Conservation (phyloP, 2,888 invertebrate species). For the Margaritifera margaritifera region DNA sequence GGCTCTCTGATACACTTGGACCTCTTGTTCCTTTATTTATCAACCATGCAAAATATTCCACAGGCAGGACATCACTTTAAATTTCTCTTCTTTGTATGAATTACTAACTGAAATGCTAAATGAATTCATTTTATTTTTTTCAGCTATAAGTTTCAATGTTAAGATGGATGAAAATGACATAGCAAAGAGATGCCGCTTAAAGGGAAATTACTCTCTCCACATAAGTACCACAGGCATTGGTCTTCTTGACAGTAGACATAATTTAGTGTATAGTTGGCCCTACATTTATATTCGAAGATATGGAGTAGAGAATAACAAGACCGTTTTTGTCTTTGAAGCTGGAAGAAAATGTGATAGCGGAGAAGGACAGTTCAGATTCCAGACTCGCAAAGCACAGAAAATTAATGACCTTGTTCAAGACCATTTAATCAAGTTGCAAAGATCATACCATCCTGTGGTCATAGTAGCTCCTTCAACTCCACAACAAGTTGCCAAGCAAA, state of each 20-base stretch:
- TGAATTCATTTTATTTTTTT: conserved; percentile 4
- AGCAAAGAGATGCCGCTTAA: conserved; percentile 14
- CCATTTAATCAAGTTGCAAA: too few species aligned
- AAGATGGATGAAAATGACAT: conserved; percentile 16
- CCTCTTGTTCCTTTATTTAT: too few species aligned
- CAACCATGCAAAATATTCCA: too few species aligned
- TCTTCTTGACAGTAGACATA: conserved; percentile 12
- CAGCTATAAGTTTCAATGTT: conserved; percentile 25
- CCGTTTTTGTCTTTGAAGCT: conserved; percentile 60
- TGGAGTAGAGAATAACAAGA: conserved; percentile 42
- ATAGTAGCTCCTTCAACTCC: too few species aligned
- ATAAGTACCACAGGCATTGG: too few species aligned
- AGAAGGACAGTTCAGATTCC: conserved; percentile 40
- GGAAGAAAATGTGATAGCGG: conserved; percentile 67
- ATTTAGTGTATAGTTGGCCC: conserved; percentile 56
- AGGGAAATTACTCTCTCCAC: conserved; percentile 15
- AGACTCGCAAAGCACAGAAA: conserved; percentile 23
- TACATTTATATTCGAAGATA: conserved; percentile 61
- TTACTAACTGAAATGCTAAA: too few species aligned
- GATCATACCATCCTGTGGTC: too few species aligned
- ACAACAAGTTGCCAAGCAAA: too few species aligned
- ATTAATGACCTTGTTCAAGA: conserved; percentile 26
- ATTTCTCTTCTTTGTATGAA: too few species aligned
- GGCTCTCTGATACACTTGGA: too few species aligned
- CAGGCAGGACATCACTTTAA: too few species aligned